Percentiles rank a stretch among this genome's conserved stretches.
Evolutionary conservation across 1,140 invertebrate species (phyloP).

Genomic region (Euschistus heros): DNA sequence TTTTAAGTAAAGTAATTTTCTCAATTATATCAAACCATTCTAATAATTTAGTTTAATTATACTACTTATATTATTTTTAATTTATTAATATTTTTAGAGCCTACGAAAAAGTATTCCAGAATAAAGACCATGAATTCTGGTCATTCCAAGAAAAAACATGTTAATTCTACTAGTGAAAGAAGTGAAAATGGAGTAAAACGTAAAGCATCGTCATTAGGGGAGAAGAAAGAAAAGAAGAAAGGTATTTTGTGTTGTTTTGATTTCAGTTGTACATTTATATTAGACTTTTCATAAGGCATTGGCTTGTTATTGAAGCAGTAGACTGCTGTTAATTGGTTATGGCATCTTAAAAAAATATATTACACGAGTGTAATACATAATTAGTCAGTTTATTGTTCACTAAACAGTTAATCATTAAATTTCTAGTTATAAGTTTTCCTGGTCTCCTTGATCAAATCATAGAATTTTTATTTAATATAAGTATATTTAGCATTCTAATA

Average conservation of each 20-base stretch:
- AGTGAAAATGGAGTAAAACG: constrained; percentile 3
- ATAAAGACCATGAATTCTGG: constrained; percentile 3
- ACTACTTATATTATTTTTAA: background rate
- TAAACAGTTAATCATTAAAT: background rate
- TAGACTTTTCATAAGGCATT: background rate
- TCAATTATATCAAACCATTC: too few relatives aligned
- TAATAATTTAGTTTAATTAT: background rate
- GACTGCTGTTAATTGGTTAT: too few relatives aligned
- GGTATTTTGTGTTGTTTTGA: background rate
- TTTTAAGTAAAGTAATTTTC: too few relatives aligned
- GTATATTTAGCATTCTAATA: too few relatives aligned
- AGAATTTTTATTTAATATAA: too few relatives aligned
- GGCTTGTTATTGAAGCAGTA: too few relatives aligned
- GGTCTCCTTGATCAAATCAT: too few relatives aligned
- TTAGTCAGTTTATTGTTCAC: background rate
- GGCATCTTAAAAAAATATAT: background rate
- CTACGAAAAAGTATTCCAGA: constrained; percentile 16
- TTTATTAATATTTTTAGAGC: background rate
- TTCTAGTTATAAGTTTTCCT: background rate
- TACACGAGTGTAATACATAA: background rate
- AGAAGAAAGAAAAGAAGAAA: constrained; percentile 11
- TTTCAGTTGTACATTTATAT: background rate
- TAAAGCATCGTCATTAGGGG: background rate
- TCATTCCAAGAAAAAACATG: background rate
- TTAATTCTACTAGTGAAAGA: background rate